These are phyloP conservation scores for Amphipoea oculea DNA, from an alignment of 2,888 invertebrate genomes.

Conservation along the genomic window DNA sequence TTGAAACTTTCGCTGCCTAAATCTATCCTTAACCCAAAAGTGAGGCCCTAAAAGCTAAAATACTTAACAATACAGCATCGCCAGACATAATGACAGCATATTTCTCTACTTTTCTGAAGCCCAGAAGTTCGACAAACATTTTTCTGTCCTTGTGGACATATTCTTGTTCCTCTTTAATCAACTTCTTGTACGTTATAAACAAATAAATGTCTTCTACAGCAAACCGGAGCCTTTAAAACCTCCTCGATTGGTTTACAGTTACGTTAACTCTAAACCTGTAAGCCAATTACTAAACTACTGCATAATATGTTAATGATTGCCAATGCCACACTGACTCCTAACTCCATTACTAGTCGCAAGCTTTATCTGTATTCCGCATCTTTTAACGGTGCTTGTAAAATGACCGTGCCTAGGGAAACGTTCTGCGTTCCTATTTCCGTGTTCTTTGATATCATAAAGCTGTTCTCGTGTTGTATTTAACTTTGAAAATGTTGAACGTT, in stretches of 20 bases:
- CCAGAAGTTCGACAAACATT: neutral
- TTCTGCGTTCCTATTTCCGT: constrained; percentile 57
- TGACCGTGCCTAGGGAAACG: constrained; percentile 60
- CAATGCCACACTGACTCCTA: constrained; percentile 60
- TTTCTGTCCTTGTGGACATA: neutral
- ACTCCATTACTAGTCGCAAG: constrained; percentile 49
- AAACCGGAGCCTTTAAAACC: constrained; percentile 6
- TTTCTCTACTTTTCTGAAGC: neutral
- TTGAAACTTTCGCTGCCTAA: no score
- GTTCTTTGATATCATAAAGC: constrained; percentile 53
- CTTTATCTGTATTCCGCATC: constrained; percentile 58
- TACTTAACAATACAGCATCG: neutral
- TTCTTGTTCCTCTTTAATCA: neutral
- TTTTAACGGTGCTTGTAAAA: constrained; percentile 62
- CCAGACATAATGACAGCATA: neutral
- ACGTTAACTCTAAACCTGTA: constrained; percentile 51
- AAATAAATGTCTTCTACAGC: neutral
- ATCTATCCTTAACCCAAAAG: neutral
- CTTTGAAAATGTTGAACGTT: neutral
- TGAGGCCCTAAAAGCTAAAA: no score
- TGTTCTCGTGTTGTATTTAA: constrained; percentile 20
- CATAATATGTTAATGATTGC: constrained; percentile 61
- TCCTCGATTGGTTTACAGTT: constrained; percentile 40
- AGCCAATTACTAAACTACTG: constrained; percentile 58
- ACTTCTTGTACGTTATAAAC: neutral